phyloP scores from a whole-genome alignment of 2,888 invertebrate species.

The Drosophila affinis region DNA sequence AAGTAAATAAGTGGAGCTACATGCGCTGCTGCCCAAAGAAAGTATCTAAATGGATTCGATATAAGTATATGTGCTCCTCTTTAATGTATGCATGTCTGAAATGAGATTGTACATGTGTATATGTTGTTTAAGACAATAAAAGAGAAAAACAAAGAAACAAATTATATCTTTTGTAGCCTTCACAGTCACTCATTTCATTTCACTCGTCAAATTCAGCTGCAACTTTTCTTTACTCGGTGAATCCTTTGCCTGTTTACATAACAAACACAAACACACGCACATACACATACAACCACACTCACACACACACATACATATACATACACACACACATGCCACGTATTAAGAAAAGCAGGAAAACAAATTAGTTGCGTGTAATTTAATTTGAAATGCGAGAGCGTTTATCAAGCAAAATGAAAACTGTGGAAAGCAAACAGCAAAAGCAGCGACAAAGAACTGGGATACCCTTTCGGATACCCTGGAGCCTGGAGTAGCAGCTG shows the following conservation, averaged over 20 bases:
- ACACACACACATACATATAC: neutral
- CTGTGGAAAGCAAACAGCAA: slow-evolving; percentile 47
- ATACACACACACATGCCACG: neutral
- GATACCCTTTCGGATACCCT: neutral
- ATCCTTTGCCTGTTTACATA: slow-evolving; percentile 11
- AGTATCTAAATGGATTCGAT: no score
- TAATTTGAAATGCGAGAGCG: slow-evolving; percentile 72
- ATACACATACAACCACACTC: neutral
- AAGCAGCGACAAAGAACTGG: neutral
- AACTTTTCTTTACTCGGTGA: slow-evolving; percentile 8
- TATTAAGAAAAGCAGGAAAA: slow-evolving; percentile 64
- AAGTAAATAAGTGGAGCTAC: no score
- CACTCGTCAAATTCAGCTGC: neutral
- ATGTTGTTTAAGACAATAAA: no score
- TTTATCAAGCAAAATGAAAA: slow-evolving; percentile 76
- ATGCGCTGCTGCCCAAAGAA: no score
- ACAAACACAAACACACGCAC: slow-evolving; percentile 10
- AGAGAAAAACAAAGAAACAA: no score
- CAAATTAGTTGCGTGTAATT: slow-evolving; percentile 78
- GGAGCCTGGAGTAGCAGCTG: no score
- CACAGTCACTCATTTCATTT: neutral
- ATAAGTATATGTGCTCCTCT: no score
- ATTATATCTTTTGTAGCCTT: neutral
- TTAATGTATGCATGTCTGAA: no score
- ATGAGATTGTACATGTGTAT: no score